These are phyloP conservation scores for Astyanax mexicanus DNA, from an alignment of 2,797 vertebrate species.

Conservation along the genomic window DNA sequence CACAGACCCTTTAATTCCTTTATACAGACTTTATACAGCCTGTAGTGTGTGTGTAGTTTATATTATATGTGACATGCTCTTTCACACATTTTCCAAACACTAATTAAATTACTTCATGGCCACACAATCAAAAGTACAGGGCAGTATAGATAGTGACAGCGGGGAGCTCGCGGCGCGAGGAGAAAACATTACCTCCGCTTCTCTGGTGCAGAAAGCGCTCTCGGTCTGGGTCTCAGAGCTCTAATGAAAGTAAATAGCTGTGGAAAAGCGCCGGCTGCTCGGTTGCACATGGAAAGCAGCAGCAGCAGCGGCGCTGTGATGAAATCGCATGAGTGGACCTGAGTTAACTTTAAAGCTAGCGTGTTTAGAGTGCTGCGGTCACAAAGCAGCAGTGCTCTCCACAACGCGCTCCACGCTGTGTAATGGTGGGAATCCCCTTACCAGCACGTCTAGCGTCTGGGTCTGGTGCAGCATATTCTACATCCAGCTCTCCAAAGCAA, in stretches of 20 bases:
- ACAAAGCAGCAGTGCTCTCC: conserved; percentile 6
- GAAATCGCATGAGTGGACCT: conserved; percentile 33
- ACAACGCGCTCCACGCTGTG: conserved; percentile 25
- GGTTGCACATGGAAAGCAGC: conserved; percentile 22
- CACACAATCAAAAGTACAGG: neutral
- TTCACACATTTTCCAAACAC: neutral
- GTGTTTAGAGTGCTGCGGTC: neutral
- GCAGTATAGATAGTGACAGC: conserved; percentile 10
- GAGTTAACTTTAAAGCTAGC: conserved; percentile 27
- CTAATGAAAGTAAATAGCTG: conserved; percentile 53
- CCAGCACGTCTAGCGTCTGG: conserved; percentile 26
- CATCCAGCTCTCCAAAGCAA: conserved; percentile 57
- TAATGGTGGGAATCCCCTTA: conserved; percentile 35
- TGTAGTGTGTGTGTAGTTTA: neutral
- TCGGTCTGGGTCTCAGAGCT: conserved; percentile 31
- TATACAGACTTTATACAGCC: neutral
- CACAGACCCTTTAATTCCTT: neutral
- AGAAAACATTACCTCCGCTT: conserved; percentile 30
- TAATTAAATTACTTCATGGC: conserved; percentile 1
- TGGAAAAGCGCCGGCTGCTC: conserved; percentile 31
- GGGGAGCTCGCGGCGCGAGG: neutral
- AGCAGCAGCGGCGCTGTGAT: conserved; percentile 33
- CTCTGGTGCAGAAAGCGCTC: conserved; percentile 26
- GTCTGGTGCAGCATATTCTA: conserved; percentile 13
- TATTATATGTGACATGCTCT: neutral